A percentile compares a stretch with the other conserved stretches of the same genome.
phyloP scores from a whole-genome alignment of 2,113 vertebrate genomes.

The Sapayoa aenigma region DNA sequence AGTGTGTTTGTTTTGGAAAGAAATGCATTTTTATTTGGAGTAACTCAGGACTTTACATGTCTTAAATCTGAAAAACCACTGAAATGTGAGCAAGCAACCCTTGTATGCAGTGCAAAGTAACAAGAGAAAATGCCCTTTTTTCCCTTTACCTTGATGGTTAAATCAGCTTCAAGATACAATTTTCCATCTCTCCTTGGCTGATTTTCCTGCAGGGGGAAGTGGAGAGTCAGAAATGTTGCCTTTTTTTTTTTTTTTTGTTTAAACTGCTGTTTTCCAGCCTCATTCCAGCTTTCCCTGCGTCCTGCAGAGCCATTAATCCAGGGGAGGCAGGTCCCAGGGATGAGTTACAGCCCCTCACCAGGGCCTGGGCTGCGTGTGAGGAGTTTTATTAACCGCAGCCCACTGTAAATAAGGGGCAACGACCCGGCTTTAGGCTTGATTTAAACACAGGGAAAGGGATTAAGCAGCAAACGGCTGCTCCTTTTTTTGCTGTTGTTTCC shows the following conservation, averaged over 20 bases:
- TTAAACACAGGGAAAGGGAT: not conserved
- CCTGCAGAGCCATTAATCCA: not conserved
- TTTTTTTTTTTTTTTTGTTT: not conserved
- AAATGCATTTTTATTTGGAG: not conserved
- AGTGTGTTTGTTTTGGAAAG: not conserved
- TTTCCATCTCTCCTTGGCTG: not conserved
- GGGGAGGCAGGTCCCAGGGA: not conserved
- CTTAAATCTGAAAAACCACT: not conserved
- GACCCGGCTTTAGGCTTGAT: constrained; percentile 35
- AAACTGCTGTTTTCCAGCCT: not conserved
- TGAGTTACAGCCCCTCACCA: constrained; percentile 22
- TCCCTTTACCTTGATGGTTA: not conserved
- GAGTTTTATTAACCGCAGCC: constrained; percentile 58
- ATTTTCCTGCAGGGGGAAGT: constrained; percentile 66
- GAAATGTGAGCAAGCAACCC: not conserved
- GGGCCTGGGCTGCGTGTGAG: not conserved
- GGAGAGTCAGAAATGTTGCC: constrained; percentile 45
- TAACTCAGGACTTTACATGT: not conserved
- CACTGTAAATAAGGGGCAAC: constrained; percentile 29
- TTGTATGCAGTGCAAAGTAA: not conserved
- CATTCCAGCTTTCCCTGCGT: not conserved
- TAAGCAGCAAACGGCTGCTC: not conserved
- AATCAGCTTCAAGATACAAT: not conserved
- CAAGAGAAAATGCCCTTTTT: not conserved
- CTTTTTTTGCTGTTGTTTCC: not conserved